Conservation (phyloP, 2,888 invertebrate species). For the Phania funesta region DNA sequence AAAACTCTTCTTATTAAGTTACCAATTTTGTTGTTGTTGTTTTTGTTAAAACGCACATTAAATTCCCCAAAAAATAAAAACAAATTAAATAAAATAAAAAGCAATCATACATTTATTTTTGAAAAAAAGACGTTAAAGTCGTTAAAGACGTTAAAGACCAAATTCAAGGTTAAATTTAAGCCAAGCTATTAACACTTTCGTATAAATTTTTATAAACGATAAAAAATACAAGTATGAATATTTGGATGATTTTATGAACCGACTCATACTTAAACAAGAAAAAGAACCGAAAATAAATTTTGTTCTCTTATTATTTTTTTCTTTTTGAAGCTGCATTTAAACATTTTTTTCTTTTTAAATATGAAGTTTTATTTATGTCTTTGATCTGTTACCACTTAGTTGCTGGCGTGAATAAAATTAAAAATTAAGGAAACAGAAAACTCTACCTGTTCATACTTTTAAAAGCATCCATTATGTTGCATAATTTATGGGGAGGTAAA, state of each 20-base stretch:
- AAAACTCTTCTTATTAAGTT: constrained; percentile 56
- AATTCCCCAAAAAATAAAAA: constrained; percentile 36
- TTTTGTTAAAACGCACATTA: constrained; percentile 47
- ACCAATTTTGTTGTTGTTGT: constrained; percentile 32
- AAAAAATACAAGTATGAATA: constrained; percentile 17
- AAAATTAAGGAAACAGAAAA: constrained; percentile 1
- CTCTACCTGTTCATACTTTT: background rate
- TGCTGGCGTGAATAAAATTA: constrained; percentile 33
- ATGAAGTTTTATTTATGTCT: constrained; percentile 21
- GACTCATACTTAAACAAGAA: constrained; percentile 22
- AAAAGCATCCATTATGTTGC: constrained; percentile 20
- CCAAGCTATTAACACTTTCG: constrained; percentile 64
- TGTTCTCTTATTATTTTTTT: background rate
- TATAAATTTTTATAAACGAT: constrained; percentile 7
- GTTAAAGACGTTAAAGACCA: constrained; percentile 67
- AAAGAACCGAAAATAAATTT: constrained; percentile 18
- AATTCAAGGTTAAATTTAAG: constrained; percentile 68
- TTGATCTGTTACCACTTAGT: constrained; percentile 15
- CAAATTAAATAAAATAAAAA: constrained; percentile 26
- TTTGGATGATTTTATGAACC: constrained; percentile 51
- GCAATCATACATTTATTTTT: constrained; percentile 54
- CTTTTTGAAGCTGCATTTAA: constrained; percentile 10
- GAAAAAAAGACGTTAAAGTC: constrained; percentile 38
- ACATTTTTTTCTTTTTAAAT: constrained; percentile 9
- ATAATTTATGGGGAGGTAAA: constrained; percentile 37